Evolutionary conservation across 1,140 invertebrate genomes (phyloP), one percentile per base, ranked within the genome.

Genomic region (Drosophila chauvacae): DNA sequence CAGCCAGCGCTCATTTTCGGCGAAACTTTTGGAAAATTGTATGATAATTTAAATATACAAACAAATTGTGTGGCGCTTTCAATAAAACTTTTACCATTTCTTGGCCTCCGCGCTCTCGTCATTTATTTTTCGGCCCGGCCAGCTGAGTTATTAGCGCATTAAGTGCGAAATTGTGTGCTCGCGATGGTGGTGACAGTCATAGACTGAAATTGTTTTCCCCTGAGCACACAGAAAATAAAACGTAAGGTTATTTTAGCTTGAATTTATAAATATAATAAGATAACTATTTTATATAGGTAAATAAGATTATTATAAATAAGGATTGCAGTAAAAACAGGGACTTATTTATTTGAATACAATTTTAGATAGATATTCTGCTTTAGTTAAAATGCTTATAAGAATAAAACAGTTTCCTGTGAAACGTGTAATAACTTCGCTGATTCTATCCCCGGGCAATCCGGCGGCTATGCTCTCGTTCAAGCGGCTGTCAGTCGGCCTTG

Each of bases 41-140:
- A 88, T 88, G 83, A 88, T 87, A 87, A 88, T 88, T 88, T 88
- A 85, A 88, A 90, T 88, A 88, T 88, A 90, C 85, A 88, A 88
- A 88, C 85, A 88, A 88, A 88, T 88, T 88, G 85, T 88, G 85
- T 90, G 85, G 85, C 85, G 80, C 81, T 90, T 88, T 90, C 85
- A 90, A 88, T 85, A 88, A 85, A 88, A 88, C 85, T 88, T 88
- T 90, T 81, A 79, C 85, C 81, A 90, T 88, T 90, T 90, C 81
- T 77, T 80, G 45, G 58, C 69, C 73, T 23, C 66, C 55, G 44
- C 48, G 62, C 35, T 63, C 33, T 47, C 50, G 26, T 61, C 37
- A 26, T 47, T 48, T 74, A 33, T 61, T 41, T 33, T 41, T 56
- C 13, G 44, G 35, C 44, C 39, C 37, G 41, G 53, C n/a, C 72